These are phyloP conservation scores for Yponomeuta cagnagella DNA, from an alignment of 2,888 invertebrate genomes.

Conservation along the genomic window DNA sequence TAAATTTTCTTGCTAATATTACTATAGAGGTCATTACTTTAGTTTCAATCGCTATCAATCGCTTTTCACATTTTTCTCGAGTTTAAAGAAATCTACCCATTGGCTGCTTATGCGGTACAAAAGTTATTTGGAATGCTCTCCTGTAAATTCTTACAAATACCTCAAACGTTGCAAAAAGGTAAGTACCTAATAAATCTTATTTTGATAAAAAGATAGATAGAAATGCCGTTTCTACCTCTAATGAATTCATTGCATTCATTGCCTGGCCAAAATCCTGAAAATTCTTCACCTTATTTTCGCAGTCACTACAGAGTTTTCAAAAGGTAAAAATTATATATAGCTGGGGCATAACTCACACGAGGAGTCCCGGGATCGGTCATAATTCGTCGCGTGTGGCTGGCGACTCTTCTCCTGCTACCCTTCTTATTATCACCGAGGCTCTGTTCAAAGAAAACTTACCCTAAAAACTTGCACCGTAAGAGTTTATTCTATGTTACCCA, in stretches of 20 bases:
- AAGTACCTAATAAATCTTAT: too few relatives aligned
- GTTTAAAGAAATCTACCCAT: too few relatives aligned
- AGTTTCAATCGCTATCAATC: too few relatives aligned
- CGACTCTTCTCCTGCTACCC: conserved; percentile 53
- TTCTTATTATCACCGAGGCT: conserved; percentile 38
- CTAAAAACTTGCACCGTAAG: conserved; percentile 27
- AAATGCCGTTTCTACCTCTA: background rate
- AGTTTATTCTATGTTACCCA: conserved; percentile 28
- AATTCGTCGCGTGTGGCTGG: conserved; percentile 73
- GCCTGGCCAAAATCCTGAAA: background rate
- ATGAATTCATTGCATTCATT: background rate
- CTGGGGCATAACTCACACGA: conserved; percentile 60
- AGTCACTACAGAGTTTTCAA: conserved; percentile 47
- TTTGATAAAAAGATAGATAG: too few relatives aligned
- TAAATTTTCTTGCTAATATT: too few relatives aligned
- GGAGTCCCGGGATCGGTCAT: conserved; percentile 58
- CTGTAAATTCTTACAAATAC: too few relatives aligned
- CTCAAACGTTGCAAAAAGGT: too few relatives aligned
- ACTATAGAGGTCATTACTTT: too few relatives aligned
- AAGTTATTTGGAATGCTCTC: too few relatives aligned
- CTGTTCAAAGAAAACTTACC: conserved; percentile 31
- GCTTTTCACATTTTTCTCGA: too few relatives aligned
- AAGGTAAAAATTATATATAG: conserved; percentile 57
- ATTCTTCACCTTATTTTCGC: conserved; percentile 28
- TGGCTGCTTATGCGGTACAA: too few relatives aligned